These are phyloP conservation scores for Acanthochromis polyacanthus DNA, from an alignment of 2,113 vertebrate genomes.

Conservation along the genomic window DNA sequence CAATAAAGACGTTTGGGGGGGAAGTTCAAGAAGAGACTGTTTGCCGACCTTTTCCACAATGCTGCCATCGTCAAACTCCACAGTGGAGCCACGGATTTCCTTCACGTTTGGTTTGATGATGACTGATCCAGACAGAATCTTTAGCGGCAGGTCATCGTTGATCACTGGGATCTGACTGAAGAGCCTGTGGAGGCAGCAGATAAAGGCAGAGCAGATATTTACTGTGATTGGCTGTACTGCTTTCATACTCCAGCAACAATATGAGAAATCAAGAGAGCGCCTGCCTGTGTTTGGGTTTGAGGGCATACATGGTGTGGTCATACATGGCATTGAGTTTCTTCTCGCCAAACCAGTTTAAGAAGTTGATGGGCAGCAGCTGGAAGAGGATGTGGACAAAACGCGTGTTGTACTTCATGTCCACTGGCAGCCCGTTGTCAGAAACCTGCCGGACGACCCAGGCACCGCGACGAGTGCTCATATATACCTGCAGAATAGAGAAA, in stretches of 20 bases:
- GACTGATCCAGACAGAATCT: conserved; percentile 89
- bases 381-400: conserved; percentile 81
- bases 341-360: conserved; percentile 81
- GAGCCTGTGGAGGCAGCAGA: conserved; percentile 46
- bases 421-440: conserved; percentile 84
- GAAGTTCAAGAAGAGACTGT: background rate
- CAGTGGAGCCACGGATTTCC: conserved; percentile 87
- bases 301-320: conserved; percentile 88
- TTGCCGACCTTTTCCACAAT: conserved; percentile 83
- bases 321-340: conserved; percentile 83
- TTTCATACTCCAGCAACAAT: background rate
- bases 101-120: conserved; percentile 88
- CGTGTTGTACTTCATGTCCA: conserved; percentile 82
- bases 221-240: too few relatives aligned
- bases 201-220: background rate
- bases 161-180: conserved; percentile 85
- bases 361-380: conserved; percentile 79
- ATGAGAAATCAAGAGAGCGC: background rate
- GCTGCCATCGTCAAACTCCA: conserved; percentile 89
- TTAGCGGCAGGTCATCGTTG: conserved; percentile 91
- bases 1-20: background rate
- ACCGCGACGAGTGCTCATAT: conserved; percentile 86
- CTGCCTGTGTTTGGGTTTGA: conserved; percentile 87
- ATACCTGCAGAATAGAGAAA: conserved; percentile 78
- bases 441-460: conserved; percentile 85